Percentiles rank a stretch among this genome's conserved stretches.
Conservation (phyloP, 2,888 invertebrate genomes). For the Adela reaumurella region DNA sequence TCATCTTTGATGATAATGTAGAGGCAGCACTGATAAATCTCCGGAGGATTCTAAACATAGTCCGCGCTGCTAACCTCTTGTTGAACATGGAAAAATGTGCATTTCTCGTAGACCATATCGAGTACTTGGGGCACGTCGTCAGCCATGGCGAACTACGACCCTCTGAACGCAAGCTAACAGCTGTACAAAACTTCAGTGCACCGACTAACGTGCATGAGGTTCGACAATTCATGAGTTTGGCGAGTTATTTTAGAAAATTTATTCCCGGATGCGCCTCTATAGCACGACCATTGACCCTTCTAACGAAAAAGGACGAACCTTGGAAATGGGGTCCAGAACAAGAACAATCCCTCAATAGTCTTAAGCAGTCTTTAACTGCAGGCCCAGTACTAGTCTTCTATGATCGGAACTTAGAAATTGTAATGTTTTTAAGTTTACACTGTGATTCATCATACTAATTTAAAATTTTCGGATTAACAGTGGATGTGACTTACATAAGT, state of each 20-base stretch:
- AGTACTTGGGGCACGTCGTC: slow-evolving; percentile 7
- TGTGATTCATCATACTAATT: too few relatives aligned
- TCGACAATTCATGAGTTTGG: slow-evolving; percentile 11
- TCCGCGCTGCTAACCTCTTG: slow-evolving; percentile 1
- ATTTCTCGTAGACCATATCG: slow-evolving; percentile 4
- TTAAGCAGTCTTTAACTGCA: neutral
- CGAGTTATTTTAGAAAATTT: slow-evolving; percentile 10
- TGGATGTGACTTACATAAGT: too few relatives aligned
- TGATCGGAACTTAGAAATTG: slow-evolving; percentile 1
- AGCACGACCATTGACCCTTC: slow-evolving; percentile 7
- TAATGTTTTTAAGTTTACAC: too few relatives aligned
- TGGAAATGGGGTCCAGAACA: slow-evolving; percentile 6
- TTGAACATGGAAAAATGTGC: slow-evolving; percentile 5
- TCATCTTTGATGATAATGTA: slow-evolving; percentile 6
- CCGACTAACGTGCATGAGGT: slow-evolving; percentile 9
- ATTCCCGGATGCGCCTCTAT: slow-evolving; percentile 9
- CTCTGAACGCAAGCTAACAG: slow-evolving; percentile 2
- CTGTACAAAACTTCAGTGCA: slow-evolving; percentile 5
- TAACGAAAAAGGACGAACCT: slow-evolving; percentile 6
- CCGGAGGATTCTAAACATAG: slow-evolving; percentile 2
- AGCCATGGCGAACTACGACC: slow-evolving; percentile 3
- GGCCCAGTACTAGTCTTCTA: slow-evolving; percentile 4
- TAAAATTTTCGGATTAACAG: too few relatives aligned
- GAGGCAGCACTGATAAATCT: slow-evolving; percentile 4
- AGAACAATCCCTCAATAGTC: neutral